A percentile compares a stretch with the other conserved stretches of the same genome.
Evolutionary conservation across 2,888 invertebrate genomes (phyloP).

Genomic region (Acanthosepion esculentum): DNA sequence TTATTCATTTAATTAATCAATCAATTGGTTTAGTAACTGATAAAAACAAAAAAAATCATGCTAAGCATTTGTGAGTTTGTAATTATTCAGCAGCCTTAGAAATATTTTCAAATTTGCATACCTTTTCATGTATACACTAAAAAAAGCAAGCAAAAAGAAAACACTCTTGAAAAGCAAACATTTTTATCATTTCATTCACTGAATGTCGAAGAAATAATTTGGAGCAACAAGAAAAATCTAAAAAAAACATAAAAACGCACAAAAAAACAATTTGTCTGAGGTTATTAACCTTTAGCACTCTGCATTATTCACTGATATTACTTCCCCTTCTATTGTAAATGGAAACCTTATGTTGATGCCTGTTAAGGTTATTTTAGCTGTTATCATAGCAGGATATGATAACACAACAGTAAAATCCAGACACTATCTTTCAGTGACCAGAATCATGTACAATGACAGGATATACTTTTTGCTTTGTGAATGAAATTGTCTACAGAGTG

Average conservation of each 20-base stretch:
- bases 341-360: too few relatives aligned
- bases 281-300: neutral
- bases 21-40: neutral
- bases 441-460: too few relatives aligned
- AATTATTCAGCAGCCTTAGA: neutral
- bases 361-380: too few relatives aligned
- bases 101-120: neutral
- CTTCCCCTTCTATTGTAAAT: too few relatives aligned
- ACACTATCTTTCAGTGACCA: too few relatives aligned
- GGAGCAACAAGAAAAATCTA: neutral
- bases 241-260: neutral
- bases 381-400: too few relatives aligned
- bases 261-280: neutral
- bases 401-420: too few relatives aligned
- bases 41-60: neutral
- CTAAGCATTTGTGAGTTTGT: neutral
- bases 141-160: neutral
- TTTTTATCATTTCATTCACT: neutral
- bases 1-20: neutral
- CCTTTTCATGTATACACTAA: neutral
- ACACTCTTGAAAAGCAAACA: neutral
- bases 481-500: too few relatives aligned
- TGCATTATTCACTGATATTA: too few relatives aligned
- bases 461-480: too few relatives aligned
- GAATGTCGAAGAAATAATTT: neutral